phyloP scores from a whole-genome alignment of 2,113 vertebrate genomes.

The Anhinga anhinga region DNA sequence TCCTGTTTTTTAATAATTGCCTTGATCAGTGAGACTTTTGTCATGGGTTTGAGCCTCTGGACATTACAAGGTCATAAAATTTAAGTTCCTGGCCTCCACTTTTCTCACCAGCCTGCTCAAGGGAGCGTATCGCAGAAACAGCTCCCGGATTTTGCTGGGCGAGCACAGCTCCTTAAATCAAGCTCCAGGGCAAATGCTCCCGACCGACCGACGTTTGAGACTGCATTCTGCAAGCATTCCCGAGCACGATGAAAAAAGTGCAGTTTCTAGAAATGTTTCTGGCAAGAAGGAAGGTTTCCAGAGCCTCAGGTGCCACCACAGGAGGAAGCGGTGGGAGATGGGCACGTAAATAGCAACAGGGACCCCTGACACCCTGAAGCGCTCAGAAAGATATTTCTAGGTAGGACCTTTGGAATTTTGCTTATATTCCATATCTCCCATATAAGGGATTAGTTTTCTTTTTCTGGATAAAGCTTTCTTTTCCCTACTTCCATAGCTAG shows the following conservation, averaged over 20 bases:
- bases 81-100: background rate
- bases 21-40: background rate
- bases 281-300: background rate
- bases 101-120: background rate
- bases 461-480: background rate
- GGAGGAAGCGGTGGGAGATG: background rate
- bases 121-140: background rate
- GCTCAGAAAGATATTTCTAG: background rate
- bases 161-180: background rate
- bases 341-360: background rate
- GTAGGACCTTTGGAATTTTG: background rate
- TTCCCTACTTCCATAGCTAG: background rate
- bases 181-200: background rate
- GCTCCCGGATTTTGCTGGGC: background rate
- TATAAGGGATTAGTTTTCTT: background rate
- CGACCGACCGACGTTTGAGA: fast-evolving
- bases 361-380: background rate
- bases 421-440: background rate
- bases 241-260: background rate
- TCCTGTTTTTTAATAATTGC: background rate
- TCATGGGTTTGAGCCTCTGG: background rate
- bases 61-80: background rate
- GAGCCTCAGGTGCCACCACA: background rate
- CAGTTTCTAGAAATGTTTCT: background rate
- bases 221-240: background rate